Evolutionary conservation across 1,140 invertebrate species (phyloP), one percentile per base, ranked within the genome.

Genomic region (Globodera rostochiensis): DNA sequence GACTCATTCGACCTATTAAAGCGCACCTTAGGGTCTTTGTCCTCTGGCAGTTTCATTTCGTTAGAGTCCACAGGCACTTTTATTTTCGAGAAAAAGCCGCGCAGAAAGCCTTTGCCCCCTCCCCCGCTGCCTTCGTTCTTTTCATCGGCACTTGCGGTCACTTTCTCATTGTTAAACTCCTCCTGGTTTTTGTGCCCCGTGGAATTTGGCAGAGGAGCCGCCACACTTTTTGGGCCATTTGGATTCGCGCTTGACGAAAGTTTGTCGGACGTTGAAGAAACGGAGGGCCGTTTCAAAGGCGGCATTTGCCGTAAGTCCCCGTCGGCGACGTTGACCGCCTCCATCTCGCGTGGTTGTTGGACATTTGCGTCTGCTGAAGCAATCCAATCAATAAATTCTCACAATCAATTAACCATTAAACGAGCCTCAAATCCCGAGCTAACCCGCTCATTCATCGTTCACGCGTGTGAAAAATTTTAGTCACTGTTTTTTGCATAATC

Each of bases 41-140:
- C 77, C 50, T 78, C 46, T 6, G 77, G 77, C 11, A 78, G 70
- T 78, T 69, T 64, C 77, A 78, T 78, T 9, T 47, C 50, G 19
- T 78, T 78, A 11, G 21, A 13, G 9, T 49, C 77, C 50, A 19
- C 25, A 46, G 70, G 77, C n/a, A 45, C 57, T 78, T 66, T 78
- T 49, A 78, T 78, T 25, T 78, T 78, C 15, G 77, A 78, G 21
- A 78, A 49, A 70, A 78, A 64, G 66, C 77, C 77, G 11, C 77
- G 60, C 45, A 78, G 66, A 77, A 60, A 60, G 4, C 74, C 74
- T 45, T 53, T 53, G 4, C 74, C 47, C 6, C 74, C 49, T 6
- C 74, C 49, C 15, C 64, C 77, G 67, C 36, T 47, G 47, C 19
- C 46, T 19, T 45, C 53, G 11, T 13, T 46, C 15, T 49, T 77